These are phyloP conservation scores for Leptothorax acervorum DNA, from an alignment of 2,888 invertebrate genomes.

Conservation along the genomic window DNA sequence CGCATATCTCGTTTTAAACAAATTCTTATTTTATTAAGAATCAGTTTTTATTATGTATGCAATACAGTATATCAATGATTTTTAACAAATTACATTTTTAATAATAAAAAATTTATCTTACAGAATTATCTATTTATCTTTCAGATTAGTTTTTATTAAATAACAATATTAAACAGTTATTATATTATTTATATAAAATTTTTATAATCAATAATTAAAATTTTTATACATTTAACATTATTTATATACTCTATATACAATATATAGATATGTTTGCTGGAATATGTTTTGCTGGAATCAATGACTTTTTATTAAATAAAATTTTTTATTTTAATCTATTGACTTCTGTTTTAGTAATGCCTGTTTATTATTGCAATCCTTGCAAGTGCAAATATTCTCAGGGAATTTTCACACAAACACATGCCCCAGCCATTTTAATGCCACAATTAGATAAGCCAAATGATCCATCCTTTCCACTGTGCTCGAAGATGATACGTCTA, in stretches of 20 bases:
- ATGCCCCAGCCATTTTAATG: slow-evolving; percentile 89
- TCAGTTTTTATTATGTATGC: neutral
- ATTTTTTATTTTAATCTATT: too few species aligned
- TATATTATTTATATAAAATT: neutral
- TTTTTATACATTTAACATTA: neutral
- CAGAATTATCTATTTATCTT: neutral
- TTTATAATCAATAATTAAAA: neutral
- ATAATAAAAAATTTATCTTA: slow-evolving; percentile 9
- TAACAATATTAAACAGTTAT: neutral
- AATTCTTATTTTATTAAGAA: neutral
- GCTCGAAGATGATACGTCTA: slow-evolving; percentile 86
- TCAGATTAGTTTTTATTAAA: neutral
- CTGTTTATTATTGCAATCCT: too few species aligned
- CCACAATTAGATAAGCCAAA: slow-evolving; percentile 90
- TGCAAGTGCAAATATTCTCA: too few species aligned
- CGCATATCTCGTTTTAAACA: neutral
- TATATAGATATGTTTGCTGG: too few species aligned
- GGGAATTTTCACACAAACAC: slow-evolving; percentile 67
- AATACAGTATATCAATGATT: slow-evolving; percentile 37
- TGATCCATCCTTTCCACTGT: slow-evolving; percentile 87
- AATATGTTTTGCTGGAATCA: too few species aligned
- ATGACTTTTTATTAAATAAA: too few species aligned
- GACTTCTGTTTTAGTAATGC: too few species aligned
- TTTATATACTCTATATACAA: too few species aligned
- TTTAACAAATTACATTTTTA: neutral